A percentile compares a stretch with the other conserved stretches of the same genome.
Conservation (phyloP, 1,140 invertebrate genomes). For the Harpegnathos saltator region DNA sequence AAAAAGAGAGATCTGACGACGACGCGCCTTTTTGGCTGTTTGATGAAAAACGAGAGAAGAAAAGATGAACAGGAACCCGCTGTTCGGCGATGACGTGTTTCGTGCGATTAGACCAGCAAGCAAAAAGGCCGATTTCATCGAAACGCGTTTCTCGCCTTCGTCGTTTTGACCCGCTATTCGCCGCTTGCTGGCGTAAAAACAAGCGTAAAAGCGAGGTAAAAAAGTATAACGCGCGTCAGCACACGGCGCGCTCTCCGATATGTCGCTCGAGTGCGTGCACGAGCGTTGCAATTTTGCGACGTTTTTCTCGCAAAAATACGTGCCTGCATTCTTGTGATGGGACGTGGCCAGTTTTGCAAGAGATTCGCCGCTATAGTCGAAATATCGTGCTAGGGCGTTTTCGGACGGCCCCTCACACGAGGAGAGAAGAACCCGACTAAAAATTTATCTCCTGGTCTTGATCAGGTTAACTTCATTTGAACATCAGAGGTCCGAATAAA, state of each 20-base stretch:
- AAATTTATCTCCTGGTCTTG: no score
- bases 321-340: conserved; percentile 3
- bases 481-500: no score
- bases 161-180: conserved; percentile 43
- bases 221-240: conserved; percentile 13
- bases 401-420: no score
- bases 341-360: conserved; percentile 2
- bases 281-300: conserved; percentile 12
- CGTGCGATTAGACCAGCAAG: conserved; percentile 4
- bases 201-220: conserved; percentile 30
- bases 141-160: conserved; percentile 7
- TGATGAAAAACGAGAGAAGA: no score
- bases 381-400: no score
- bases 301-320: conserved; percentile 1
- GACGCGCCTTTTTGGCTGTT: no score
- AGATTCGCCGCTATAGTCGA: no score
- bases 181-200: conserved; percentile 39
- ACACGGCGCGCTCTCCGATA: background rate
- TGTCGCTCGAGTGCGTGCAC: background rate
- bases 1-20: no score
- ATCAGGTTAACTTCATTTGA: no score
- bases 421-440: no score
- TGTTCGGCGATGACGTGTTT: background rate
- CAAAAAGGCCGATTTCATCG: background rate
- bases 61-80: background rate